Evolutionary conservation across 2,113 vertebrate species (phyloP).

Genomic region (Chrysochloris asiatica): DNA sequence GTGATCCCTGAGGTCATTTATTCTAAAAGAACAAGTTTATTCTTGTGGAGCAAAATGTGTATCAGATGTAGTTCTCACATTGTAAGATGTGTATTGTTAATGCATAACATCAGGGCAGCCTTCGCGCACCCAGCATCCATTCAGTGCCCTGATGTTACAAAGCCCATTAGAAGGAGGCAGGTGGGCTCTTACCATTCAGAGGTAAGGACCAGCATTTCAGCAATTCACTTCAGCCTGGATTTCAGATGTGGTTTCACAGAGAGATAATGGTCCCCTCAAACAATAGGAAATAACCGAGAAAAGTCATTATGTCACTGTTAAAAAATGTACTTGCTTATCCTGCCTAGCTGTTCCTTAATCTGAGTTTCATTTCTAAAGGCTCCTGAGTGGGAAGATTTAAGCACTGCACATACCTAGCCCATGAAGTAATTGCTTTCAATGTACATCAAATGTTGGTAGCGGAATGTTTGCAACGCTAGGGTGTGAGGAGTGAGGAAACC

Average conservation of each 20-base stretch:
- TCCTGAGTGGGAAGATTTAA: conserved; percentile 66
- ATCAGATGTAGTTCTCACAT: neutral
- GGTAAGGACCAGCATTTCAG: conserved; percentile 67
- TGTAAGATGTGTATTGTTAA: conserved; percentile 24
- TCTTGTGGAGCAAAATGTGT: conserved; percentile 7
- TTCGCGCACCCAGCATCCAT: conserved; percentile 18
- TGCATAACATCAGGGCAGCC: neutral
- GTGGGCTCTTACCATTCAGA: conserved; percentile 78
- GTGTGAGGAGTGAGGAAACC: conserved; percentile 25
- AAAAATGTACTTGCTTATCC: conserved; percentile 84
- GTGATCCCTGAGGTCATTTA: conserved; percentile 59
- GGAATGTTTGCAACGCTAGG: conserved; percentile 36
- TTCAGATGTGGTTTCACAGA: conserved; percentile 80
- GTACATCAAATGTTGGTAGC: conserved; percentile 45
- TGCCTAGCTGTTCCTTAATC: conserved; percentile 83
- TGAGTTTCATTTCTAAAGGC: conserved; percentile 79
- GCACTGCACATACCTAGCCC: conserved; percentile 49
- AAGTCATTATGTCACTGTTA: conserved; percentile 81
- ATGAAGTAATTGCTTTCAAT: conserved; percentile 68
- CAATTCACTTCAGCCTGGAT: conserved; percentile 73
- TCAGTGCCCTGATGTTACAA: conserved; percentile 39
- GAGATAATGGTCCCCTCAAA: conserved; percentile 79
- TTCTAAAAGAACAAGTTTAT: conserved; percentile 57
- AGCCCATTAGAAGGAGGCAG: conserved; percentile 75
- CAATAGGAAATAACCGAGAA: conserved; percentile 79